phyloP scores from a whole-genome alignment of 2,797 vertebrate genomes.

The Danionella dracula region DNA sequence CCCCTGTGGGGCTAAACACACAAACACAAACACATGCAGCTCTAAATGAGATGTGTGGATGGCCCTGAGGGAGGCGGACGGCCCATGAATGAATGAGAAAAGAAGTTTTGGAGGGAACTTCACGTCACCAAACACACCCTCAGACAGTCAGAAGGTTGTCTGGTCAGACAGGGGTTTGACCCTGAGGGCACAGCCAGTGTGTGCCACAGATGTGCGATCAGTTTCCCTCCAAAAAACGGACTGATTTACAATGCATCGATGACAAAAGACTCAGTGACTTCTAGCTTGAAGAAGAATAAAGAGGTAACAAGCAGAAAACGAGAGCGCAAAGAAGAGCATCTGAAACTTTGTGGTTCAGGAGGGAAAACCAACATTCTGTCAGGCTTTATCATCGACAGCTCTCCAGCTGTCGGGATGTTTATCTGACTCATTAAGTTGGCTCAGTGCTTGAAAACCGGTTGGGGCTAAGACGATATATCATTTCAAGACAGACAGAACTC shows the following conservation, averaged over 20 bases:
- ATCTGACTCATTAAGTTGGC: neutral
- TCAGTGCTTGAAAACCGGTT: too few relatives aligned
- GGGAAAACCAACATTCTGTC: neutral
- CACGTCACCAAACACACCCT: slow-evolving; percentile 32
- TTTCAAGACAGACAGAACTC: too few relatives aligned
- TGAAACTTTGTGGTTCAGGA: neutral
- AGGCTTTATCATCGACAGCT: neutral
- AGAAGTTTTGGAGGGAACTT: slow-evolving; percentile 50
- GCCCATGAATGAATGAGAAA: slow-evolving; percentile 41
- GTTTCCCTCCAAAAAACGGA: slow-evolving; percentile 45
- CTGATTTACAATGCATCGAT: slow-evolving; percentile 25
- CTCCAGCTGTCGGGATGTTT: neutral
- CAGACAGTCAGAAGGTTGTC: slow-evolving; percentile 18
- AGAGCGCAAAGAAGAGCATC: neutral
- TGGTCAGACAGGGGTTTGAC: slow-evolving; percentile 36
- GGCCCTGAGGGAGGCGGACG: neutral
- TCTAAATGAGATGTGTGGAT: slow-evolving; percentile 17
- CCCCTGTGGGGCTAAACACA: slow-evolving; percentile 17
- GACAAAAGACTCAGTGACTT: slow-evolving; percentile 24
- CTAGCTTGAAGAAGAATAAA: neutral
- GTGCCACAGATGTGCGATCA: slow-evolving; percentile 29
- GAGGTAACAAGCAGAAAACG: slow-evolving; percentile 9
- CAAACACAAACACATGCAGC: slow-evolving; percentile 13
- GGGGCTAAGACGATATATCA: too few relatives aligned
- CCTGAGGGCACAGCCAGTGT: slow-evolving; percentile 33